phyloP scores from a whole-genome alignment of 2,113 vertebrate species.

The Recurvirostra avosetta region DNA sequence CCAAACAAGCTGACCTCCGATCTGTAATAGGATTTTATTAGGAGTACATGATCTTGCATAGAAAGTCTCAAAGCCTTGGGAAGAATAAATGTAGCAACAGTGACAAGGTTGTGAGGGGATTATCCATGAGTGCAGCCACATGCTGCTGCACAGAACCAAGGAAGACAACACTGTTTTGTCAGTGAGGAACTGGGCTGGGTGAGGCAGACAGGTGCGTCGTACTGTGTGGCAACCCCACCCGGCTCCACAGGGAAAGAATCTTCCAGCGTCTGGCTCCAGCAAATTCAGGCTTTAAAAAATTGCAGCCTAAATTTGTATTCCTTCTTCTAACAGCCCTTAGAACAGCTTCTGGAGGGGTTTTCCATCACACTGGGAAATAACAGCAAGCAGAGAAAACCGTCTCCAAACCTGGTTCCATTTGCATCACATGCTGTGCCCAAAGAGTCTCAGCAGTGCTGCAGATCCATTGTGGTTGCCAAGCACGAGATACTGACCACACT shows the following conservation, averaged over 20 bases:
- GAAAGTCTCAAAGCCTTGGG: constrained; percentile 2
- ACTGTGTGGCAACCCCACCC: background rate
- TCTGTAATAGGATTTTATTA: constrained; percentile 34
- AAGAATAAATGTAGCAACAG: background rate
- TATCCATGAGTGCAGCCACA: background rate
- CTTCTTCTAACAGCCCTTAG: constrained; percentile 10
- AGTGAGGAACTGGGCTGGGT: background rate
- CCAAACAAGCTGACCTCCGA: background rate
- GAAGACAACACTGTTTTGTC: constrained; percentile 59
- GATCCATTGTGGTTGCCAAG: constrained; percentile 5
- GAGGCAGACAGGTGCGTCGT: background rate
- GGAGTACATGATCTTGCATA: constrained; percentile 5
- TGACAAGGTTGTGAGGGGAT: background rate
- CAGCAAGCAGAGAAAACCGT: background rate
- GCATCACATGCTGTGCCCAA: background rate
- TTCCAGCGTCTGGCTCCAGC: constrained; percentile 31
- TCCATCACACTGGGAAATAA: background rate
- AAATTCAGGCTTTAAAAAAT: background rate
- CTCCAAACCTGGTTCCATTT: background rate
- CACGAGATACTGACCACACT: background rate
- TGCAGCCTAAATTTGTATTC: constrained; percentile 36
- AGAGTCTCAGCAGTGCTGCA: background rate
- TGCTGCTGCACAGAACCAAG: background rate
- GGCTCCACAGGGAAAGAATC: background rate
- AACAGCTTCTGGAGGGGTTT: background rate